Evolutionary conservation across 2,888 invertebrate species (phyloP).

Genomic region (Sphaeridia pumilis): DNA sequence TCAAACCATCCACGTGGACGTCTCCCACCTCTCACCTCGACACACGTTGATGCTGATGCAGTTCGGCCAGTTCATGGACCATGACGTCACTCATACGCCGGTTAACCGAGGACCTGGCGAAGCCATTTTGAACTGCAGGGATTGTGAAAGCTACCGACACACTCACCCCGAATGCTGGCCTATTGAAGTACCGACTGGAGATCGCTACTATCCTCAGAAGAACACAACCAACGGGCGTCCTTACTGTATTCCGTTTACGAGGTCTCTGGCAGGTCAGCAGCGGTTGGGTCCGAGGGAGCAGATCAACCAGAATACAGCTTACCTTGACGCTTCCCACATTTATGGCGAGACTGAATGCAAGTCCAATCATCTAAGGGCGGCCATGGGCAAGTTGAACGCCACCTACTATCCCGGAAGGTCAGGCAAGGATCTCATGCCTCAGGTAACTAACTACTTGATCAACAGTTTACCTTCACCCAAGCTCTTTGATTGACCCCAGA

Average conservation of each 20-base stretch:
- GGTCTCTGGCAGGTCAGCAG: slow-evolving; percentile 83
- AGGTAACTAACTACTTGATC: too few relatives aligned
- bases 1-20: slow-evolving; percentile 79
- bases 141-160: slow-evolving; percentile 73
- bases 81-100: slow-evolving; percentile 85
- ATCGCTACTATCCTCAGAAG: slow-evolving; percentile 70
- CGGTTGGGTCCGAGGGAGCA: slow-evolving; percentile 79
- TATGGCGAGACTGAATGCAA: slow-evolving; percentile 84
- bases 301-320: slow-evolving; percentile 86
- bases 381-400: slow-evolving; percentile 68
- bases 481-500: too few relatives aligned
- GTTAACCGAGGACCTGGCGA: slow-evolving; percentile 31
- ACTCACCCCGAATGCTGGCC: slow-evolving; percentile 92
- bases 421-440: slow-evolving; percentile 65
- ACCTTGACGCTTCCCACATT: slow-evolving; percentile 71
- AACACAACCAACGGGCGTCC: slow-evolving; percentile 71
- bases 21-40: slow-evolving; percentile 73
- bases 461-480: too few relatives aligned
- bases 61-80: slow-evolving; percentile 62
- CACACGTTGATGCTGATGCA: slow-evolving; percentile 92
- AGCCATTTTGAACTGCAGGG: slow-evolving; percentile 68
- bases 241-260: slow-evolving; percentile 86
- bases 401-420: slow-evolving; percentile 58
- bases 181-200: slow-evolving; percentile 74
- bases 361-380: slow-evolving; percentile 60